These are phyloP conservation scores for Periplaneta americana DNA, from an alignment of 1,140 invertebrate genomes.

Conservation along the genomic window DNA sequence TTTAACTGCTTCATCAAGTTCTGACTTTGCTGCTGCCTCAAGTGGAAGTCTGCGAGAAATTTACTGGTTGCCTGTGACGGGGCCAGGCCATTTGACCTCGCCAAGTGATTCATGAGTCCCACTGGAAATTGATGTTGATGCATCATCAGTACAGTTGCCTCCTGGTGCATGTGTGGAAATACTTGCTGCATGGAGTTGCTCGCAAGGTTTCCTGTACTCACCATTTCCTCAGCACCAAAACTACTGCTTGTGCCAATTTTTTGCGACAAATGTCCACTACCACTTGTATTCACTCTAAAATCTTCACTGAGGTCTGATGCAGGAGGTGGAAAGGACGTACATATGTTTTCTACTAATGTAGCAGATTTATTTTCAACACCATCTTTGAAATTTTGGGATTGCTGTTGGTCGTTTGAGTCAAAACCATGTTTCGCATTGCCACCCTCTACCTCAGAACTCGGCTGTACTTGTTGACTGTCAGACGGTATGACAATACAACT, in stretches of 20 bases:
- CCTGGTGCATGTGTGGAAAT: constrained; percentile 1
- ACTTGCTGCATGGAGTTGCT: not conserved
- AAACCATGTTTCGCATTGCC: not conserved
- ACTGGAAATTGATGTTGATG: not conserved
- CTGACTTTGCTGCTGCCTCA: constrained; percentile 6
- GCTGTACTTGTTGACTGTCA: not conserved
- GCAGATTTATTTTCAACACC: not conserved
- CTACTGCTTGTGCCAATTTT: not conserved
- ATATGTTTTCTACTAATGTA: not conserved
- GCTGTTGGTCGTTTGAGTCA: not conserved
- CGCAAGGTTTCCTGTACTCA: not conserved
- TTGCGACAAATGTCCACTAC: not conserved
- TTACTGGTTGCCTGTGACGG: constrained; percentile 8
- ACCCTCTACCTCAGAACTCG: not conserved
- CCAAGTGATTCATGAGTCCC: not conserved
- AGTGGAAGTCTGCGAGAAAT: constrained; percentile 16
- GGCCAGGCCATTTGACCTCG: constrained; percentile 2
- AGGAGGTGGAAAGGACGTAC: not conserved
- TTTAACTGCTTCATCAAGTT: not conserved
- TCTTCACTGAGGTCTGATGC: not conserved
- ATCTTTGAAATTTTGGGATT: not conserved
- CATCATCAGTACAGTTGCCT: not conserved
- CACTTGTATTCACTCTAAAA: not conserved
- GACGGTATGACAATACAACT: not conserved
- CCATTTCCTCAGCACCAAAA: not conserved